A percentile compares a stretch with the other conserved stretches of the same genome.
Conservation (phyloP, 2,797 vertebrate species). For the Salarias fasciatus region DNA sequence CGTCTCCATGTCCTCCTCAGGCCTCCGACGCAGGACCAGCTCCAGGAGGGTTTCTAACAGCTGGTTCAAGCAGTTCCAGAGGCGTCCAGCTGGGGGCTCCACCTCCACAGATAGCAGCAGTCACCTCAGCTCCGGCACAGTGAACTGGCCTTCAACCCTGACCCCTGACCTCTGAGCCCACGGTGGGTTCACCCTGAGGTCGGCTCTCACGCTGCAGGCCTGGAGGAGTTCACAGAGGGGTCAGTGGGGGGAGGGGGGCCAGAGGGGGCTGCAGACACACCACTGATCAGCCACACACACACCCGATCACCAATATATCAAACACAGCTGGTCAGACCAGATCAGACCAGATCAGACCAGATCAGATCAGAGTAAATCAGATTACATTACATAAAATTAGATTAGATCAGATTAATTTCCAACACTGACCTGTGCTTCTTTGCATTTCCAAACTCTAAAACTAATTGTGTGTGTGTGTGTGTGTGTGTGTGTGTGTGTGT, state of each 20-base stretch:
- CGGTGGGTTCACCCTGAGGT: constrained; percentile 58
- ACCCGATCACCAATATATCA: neutral
- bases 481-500: no score
- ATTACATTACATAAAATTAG: no score
- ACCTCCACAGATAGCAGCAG: neutral
- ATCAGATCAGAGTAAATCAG: no score
- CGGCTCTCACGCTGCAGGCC: constrained; percentile 27
- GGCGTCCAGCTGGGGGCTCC: constrained; percentile 33
- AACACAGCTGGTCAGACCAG: no score
- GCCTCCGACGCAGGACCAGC: no score
- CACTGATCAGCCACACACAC: constrained; percentile 5
- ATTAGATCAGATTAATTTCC: no score
- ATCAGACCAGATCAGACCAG: no score
- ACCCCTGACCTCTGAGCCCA: constrained; percentile 50
- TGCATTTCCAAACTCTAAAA: no score
- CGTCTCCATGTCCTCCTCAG: no score
- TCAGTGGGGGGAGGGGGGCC: constrained; percentile 23
- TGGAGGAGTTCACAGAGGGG: constrained; percentile 45
- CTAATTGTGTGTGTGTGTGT: no score
- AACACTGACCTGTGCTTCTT: no score
- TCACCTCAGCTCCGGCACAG: constrained; percentile 51
- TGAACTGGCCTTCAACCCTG: constrained; percentile 72
- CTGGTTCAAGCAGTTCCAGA: neutral
- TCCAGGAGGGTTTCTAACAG: no score
- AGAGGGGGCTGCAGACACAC: neutral